Base-by-base conservation (phyloP, 2,888 invertebrate species). In the Xestia sexstrigata region DNA sequence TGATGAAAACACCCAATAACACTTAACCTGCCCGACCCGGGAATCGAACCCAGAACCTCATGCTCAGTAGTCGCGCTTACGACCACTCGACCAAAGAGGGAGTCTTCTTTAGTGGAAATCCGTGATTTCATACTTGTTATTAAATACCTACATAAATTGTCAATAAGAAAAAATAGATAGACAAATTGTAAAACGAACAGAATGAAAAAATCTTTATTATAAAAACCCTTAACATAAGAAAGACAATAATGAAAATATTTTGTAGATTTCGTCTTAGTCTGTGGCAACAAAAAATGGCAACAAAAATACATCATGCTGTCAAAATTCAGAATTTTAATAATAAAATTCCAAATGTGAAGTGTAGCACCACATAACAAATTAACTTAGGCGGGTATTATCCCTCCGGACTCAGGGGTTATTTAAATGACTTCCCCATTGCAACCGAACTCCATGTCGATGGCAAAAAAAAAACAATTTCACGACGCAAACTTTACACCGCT, bases 401-500 rank as follows among this genome's bases (percentile, higher is more conserved):
- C 88, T 88, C 89, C 89, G 87, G 81, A 89, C 88, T 83, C 87
- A 85, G 84, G 87, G 90, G 89, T 88, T 91, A 92, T 90, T 90
- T 89, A 91, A 90, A 92, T 89, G 88, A 91, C 88, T 76, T 89
- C 88, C 87, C 88, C 80, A 87, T 83, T 86, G 85, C 90, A 89
- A 86, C 87, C 66, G 71, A 84, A 67, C 80, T 79, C 78, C 81
- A 78, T 73, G 76, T 89, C 85, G 89, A 88, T 83, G 82, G 87
- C 87, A 86, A 88, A 90, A 91, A 91, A 90, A 91, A 91, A 91
- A 91, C 92, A 92, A 92, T 92, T 91, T 90, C 87, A 78, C 83
- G 84, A 79, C 71, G 79, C 84, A 88, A 84, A 89, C 88, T 88
- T 91, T 93, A 90, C 91, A 92, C 88, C 87, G 90, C 92, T 89